These are phyloP conservation scores for Pandemis cinnamomeana DNA, from an alignment of 2,888 invertebrate genomes.

Conservation along the genomic window DNA sequence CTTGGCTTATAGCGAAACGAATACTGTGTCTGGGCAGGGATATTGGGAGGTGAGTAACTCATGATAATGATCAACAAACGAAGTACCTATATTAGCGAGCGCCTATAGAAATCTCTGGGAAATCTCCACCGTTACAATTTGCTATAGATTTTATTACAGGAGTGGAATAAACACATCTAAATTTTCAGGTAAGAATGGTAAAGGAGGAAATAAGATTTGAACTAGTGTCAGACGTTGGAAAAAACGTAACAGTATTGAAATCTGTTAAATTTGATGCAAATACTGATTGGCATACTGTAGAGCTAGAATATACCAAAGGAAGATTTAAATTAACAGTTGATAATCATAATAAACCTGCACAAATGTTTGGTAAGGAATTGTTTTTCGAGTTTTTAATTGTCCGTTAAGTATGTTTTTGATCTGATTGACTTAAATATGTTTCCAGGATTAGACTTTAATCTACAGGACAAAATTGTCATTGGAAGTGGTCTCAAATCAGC, in stretches of 20 bases:
- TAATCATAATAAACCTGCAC: constrained; percentile 88
- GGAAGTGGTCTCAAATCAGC: constrained; percentile 91
- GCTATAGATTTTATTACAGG: background rate
- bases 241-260: constrained; percentile 90
- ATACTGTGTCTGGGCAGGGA: constrained; percentile 86
- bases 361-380: constrained; percentile 83
- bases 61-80: background rate
- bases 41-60: constrained; percentile 91
- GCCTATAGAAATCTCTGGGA: background rate
- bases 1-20: constrained; percentile 92
- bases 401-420: no score
- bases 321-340: constrained; percentile 91
- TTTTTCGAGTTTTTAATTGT: no score
- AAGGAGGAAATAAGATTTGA: constrained; percentile 95
- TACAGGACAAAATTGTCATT: constrained; percentile 89
- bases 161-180: background rate
- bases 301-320: constrained; percentile 90
- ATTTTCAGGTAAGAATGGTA: constrained; percentile 88
- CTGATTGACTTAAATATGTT: constrained; percentile 5
- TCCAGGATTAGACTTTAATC: constrained; percentile 85
- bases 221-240: constrained; percentile 89
- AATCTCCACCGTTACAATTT: background rate
- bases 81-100: background rate
- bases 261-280: constrained; percentile 92
- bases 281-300: constrained; percentile 93